phyloP scores from a whole-genome alignment of 2,113 vertebrate genomes.

The Chamaea fasciata region DNA sequence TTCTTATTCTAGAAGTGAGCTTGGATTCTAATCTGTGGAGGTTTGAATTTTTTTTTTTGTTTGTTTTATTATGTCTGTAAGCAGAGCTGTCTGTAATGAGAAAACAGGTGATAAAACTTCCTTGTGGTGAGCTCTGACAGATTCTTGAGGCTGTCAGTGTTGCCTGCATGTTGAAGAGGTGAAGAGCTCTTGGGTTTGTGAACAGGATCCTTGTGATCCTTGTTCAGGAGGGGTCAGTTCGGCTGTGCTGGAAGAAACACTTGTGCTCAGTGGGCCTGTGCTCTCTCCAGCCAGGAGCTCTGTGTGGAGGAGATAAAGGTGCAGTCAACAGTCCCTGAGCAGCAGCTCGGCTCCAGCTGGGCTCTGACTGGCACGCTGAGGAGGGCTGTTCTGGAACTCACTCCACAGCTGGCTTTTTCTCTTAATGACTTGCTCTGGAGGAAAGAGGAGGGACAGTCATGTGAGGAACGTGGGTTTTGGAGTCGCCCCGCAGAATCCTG shows the following conservation, averaged over 20 bases:
- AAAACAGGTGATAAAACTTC: background rate
- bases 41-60: background rate
- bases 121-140: background rate
- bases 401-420: conserved; percentile 14
- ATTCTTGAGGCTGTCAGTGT: background rate
- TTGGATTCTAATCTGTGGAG: background rate
- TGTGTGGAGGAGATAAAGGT: conserved; percentile 34
- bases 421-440: background rate
- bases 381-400: background rate
- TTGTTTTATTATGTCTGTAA: background rate
- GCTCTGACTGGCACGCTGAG: conserved; percentile 11
- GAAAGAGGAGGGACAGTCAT: background rate
- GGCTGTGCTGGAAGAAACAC: background rate
- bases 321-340: conserved; percentile 17
- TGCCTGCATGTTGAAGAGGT: background rate
- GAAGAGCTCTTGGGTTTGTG: background rate
- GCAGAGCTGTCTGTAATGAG: background rate
- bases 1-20: background rate
- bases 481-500: background rate
- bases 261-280: conserved; percentile 10
- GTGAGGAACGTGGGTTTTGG: conserved; percentile 4
- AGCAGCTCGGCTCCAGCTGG: conserved; percentile 31
- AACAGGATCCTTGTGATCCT: background rate
- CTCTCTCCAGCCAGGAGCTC: conserved; percentile 24
- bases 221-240: background rate